Percentiles rank a stretch among this genome's conserved stretches.
Conservation (phyloP, 2,888 invertebrate species). For the Philaethria dido region DNA sequence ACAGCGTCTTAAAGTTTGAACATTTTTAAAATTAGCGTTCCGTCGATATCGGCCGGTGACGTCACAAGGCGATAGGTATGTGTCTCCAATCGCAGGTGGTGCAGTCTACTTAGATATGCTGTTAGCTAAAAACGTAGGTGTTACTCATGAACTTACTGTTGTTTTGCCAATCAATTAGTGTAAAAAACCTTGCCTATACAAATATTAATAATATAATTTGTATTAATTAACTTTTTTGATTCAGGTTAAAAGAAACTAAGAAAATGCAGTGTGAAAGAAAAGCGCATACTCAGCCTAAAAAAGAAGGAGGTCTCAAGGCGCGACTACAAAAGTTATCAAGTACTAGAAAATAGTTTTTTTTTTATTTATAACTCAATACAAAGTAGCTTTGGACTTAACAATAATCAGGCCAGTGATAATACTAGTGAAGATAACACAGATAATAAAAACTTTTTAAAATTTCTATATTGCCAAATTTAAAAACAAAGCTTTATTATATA, state of each 20-base stretch:
- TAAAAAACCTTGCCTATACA: too few species aligned
- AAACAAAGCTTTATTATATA: background rate
- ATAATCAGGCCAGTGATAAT: slow-evolving; percentile 3
- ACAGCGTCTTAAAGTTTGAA: too few species aligned
- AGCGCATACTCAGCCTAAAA: slow-evolving; percentile 82
- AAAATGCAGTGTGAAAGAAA: slow-evolving; percentile 83
- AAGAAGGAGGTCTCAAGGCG: slow-evolving; percentile 87
- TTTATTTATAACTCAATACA: background rate
- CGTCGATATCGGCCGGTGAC: too few species aligned
- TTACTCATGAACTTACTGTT: too few species aligned
- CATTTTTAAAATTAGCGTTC: too few species aligned
- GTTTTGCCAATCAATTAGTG: too few species aligned
- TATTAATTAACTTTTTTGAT: too few species aligned
- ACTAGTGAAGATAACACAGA: background rate
- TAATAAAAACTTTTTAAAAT: background rate
- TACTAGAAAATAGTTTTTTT: slow-evolving; percentile 56
- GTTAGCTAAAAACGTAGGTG: too few species aligned
- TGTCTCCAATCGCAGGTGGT: too few species aligned
- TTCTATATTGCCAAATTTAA: slow-evolving; percentile 14
- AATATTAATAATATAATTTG: too few species aligned
- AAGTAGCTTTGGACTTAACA: background rate
- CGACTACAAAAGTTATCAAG: slow-evolving; percentile 84
- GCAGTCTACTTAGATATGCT: too few species aligned
- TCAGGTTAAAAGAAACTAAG: slow-evolving; percentile 85
- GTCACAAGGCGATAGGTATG: too few species aligned